Evolutionary conservation across 2,797 vertebrate genomes (phyloP), one percentile per base, ranked within the genome.

Genomic region (Anniella stebbinsi): DNA sequence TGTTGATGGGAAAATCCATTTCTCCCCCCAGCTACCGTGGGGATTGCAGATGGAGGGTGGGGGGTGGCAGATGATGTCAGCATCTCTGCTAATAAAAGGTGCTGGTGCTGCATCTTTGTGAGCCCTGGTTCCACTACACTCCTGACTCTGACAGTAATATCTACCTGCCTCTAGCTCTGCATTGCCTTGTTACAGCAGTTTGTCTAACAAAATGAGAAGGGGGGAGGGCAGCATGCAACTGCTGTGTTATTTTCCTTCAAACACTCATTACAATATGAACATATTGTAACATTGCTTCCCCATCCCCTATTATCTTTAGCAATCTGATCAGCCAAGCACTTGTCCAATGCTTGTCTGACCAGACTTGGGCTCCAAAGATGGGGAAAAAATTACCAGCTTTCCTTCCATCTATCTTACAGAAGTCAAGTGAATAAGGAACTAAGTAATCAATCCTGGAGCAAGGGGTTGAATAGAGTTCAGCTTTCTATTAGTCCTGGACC

Each of bases 311-410:
- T 78, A 66, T 51, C 54, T 66, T n/a, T 13, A 25, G 41, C 38
- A 87, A 33, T n/a, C 60, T 80, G 13, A 80, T 69, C 86, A 80
- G 67, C 48, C 76, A 78, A 69, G 78, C 30, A 86, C 48, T 75
- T 41, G 54, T 86, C 23, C 45, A 72, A 12, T 78, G 63, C 60
- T 51, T 80, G 41, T n/a, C 76, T 67, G 30, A 36, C 41, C n/a
- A 17, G 33, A 30, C 4, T 80, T n/a, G 57, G 48, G 15, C 38
- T 86, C 12, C 73, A 73, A 86, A 73, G 51, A 86, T 54, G 54
- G n/a, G n/a, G n/a, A n/a, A n/a, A n/a, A n/a, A n/a, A n/a, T 4
- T 4, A n/a, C 51, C 25, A 60, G 4, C 13, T 38, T 60, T 5
- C 21, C 7, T 81, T 21, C 57, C 80, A 67, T 38, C 2, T 76